Evolutionary conservation across 2,113 vertebrate genomes (phyloP), one percentile per base, ranked within the genome.

Genomic region (Sakesphorus luctuosus): DNA sequence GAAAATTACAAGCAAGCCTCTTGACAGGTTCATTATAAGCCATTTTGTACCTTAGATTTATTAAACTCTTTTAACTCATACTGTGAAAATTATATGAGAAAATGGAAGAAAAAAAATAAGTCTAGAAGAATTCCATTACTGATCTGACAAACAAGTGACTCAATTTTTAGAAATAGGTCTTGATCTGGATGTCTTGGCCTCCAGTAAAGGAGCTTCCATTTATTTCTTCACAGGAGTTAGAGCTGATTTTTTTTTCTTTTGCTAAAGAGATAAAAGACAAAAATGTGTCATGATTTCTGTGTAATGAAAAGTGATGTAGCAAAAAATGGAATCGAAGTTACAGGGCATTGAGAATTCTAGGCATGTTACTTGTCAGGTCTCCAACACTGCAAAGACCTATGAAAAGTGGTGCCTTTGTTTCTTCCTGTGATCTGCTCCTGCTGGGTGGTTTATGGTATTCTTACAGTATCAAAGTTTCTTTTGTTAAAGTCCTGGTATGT

Each of bases 1-100:
- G 58, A 71, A 95, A 95, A 96, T 93, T 95, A 59, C 78, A 90
- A 93, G 86, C 69, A 93, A 95, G 84, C 28, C 44, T 33, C 68
- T 47, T 96, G 93, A 94, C 94, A 95, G 79, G 75, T 93, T 95
- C 82, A 94, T 94, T 95, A 92, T 90, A 97, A 90, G 58, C 7
- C 25, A 91, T 88, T 96, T 90, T 93, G 68, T 94, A 63, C 52
- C 69, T 90, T 47, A 46, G 78, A 94, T 95, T 95, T 95, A 95
- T 97, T 94, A 96, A 93, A 91, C 44, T 82, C 68, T 56, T 95
- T 91, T 87, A 92, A 92, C 59, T 73, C 71, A 76, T 69, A 77
- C 75, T 94, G 73, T 88, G 69, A 94, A 93, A 96, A 89, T 90
- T 89, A 56, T 38, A 73, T 59, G 62, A 90, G 65, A 71, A 91